Base-by-base conservation (phyloP, 2,797 vertebrate genomes). In the Poecilia picta region DNA sequence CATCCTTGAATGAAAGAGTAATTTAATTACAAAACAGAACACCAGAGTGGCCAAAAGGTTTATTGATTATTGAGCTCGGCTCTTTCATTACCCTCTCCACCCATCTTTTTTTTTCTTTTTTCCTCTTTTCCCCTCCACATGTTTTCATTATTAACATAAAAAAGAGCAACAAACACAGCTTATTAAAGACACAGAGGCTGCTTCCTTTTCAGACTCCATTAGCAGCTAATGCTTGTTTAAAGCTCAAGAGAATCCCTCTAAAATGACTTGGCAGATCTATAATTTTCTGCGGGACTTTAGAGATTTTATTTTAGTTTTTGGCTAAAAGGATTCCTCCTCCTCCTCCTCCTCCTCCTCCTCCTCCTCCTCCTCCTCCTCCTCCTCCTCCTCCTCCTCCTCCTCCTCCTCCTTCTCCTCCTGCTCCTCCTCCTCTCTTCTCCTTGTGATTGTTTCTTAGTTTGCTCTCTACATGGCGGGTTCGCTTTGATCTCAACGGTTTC, bases 21-120 rank as follows among this genome's bases (percentile, higher is more conserved):
- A 91, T 92, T 91, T 81, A 88, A 90, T 77, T 57, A 0, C 72
- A 68, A 79, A 90, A 85, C 83, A 73, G 75, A n/a, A 51, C 46
- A 76, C 23, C 20, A 76, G 78, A 62, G 70, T 15, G 57, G 70
- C 75, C 13, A 31, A 82, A 83, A 83, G 66, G 82, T 12, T 55
- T 36, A 87, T 84, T 28, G 76, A 89, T 90, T 83, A 49, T 82
- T 25, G 8, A 59, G 13, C 57, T 64, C 59, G 49, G 46, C 62
- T 31, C 75, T 68, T 77, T 41, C 31, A 76, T 70, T 11, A 2
- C 39, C 2, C 25, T 71, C 53, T 31, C 10, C 25, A 5, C 47
- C 5, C 73, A 16, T 8, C 11, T 31, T 47, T n/a, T 31, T 66
- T 53, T 68, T 16, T 39, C 28, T 25, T 39, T 33, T 45, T 4